phyloP scores from a whole-genome alignment of 2,113 vertebrate species.

The Salvelinus sp. region DNA sequence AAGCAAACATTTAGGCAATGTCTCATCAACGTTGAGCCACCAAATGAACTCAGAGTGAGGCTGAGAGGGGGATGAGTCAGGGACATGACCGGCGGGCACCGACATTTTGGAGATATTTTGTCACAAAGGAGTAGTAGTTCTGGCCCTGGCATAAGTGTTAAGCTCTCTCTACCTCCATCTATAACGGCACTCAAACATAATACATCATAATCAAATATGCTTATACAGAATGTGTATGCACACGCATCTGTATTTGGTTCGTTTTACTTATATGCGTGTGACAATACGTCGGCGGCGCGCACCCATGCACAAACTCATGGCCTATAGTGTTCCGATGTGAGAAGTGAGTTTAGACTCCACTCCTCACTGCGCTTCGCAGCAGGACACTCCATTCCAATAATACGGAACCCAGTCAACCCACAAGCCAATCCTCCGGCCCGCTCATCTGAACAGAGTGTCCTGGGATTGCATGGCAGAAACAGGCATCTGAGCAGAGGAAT shows the following conservation, averaged over 20 bases:
- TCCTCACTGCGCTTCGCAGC: no score
- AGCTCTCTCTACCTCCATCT: neutral
- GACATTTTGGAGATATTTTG: neutral
- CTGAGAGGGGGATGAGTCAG: neutral
- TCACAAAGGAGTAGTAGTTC: neutral
- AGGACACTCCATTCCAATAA: no score
- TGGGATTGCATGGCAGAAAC: no score
- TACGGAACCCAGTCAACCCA: no score
- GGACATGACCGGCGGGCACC: no score
- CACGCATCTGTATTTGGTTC: neutral
- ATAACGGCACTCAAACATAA: neutral
- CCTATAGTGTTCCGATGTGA: no score
- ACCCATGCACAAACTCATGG: neutral
- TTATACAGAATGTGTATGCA: neutral
- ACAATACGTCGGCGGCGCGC: no score
- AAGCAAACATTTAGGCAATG: neutral
- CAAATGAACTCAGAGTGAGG: neutral
- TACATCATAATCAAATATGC: neutral
- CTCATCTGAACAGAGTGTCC: no score
- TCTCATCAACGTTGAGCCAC: neutral
- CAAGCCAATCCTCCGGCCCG: no score
- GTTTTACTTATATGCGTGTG: no score
- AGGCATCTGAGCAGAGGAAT: no score
- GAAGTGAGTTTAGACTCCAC: no score
- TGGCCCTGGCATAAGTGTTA: neutral